phyloP scores from a whole-genome alignment of 2,113 vertebrate species.

The Oostethus manadensis region DNA sequence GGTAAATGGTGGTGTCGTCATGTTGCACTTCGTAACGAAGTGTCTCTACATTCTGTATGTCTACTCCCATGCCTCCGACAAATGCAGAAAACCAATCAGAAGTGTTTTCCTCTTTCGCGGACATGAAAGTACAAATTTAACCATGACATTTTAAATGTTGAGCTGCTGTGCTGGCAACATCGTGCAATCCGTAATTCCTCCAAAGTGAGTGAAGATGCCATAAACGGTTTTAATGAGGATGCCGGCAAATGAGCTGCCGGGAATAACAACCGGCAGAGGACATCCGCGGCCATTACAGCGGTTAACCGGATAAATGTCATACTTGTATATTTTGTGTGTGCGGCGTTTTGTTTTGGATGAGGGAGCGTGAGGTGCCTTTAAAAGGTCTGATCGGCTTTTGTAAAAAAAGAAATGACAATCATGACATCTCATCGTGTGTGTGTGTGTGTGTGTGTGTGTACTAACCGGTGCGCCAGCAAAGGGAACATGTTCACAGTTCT shows the following conservation, averaged over 20 bases:
- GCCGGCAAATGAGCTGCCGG: slow-evolving; percentile 42
- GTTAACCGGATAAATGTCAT: slow-evolving; percentile 48
- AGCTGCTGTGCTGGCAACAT: slow-evolving; percentile 1
- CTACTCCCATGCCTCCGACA: too few relatives aligned
- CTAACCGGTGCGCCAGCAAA: slow-evolving; percentile 92
- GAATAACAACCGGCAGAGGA: slow-evolving; percentile 40
- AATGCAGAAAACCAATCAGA: too few relatives aligned
- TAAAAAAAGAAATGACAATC: slow-evolving; percentile 6
- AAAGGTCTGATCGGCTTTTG: slow-evolving; percentile 6
- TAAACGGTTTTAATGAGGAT: slow-evolving; percentile 38
- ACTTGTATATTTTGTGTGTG: slow-evolving; percentile 21
- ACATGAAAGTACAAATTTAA: neutral
- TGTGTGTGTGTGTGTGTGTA: slow-evolving; percentile 22
- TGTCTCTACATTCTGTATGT: too few relatives aligned
- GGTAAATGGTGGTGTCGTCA: too few relatives aligned
- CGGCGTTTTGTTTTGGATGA: slow-evolving; percentile 8
- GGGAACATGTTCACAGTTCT: slow-evolving; percentile 94
- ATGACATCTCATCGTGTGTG: neutral
- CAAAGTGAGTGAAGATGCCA: slow-evolving; percentile 23
- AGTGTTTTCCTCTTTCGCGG: too few relatives aligned
- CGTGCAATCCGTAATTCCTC: slow-evolving; percentile 23
- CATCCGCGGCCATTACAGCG: slow-evolving; percentile 36
- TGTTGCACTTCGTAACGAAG: too few relatives aligned
- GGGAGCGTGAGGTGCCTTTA: slow-evolving; percentile 5
- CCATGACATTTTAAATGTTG: slow-evolving; percentile 1